A percentile compares a stretch with the other conserved stretches of the same genome.
Evolutionary conservation across 2,888 invertebrate species (phyloP).

Genomic region (Ommatoiulus sabulosus): DNA sequence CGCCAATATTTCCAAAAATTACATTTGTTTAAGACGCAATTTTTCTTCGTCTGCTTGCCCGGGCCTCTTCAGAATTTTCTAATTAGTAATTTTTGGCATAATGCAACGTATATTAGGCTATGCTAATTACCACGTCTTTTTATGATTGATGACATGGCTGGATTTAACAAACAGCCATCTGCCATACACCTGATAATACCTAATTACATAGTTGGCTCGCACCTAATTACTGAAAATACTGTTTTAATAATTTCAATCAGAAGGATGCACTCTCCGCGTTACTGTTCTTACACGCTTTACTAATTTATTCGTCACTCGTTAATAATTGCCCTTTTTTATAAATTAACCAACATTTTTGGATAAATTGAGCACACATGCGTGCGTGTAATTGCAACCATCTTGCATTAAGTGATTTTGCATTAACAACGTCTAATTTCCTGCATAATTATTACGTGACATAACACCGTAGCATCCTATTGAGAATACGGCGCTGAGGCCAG

Average conservation of each 20-base stretch:
- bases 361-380: slow-evolving; percentile 6
- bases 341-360: neutral
- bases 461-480: neutral
- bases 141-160: slow-evolving; percentile 30
- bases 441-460: neutral
- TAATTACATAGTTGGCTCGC: neutral
- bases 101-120: neutral
- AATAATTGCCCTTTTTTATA: neutral
- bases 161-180: neutral
- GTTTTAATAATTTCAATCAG: neutral
- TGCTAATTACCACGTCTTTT: slow-evolving; percentile 1
- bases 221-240: neutral
- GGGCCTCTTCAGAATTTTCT: neutral
- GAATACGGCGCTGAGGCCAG: neutral
- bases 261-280: neutral
- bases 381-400: neutral
- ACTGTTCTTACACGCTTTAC: neutral
- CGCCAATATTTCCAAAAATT: neutral
- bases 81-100: slow-evolving; percentile 6
- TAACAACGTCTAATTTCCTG: neutral
- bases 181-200: slow-evolving; percentile 14
- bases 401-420: slow-evolving; percentile 9
- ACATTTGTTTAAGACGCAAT: neutral
- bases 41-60: neutral
- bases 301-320: slow-evolving; percentile 31